A percentile compares a stretch with the other conserved stretches of the same genome.
phyloP scores from a whole-genome alignment of 2,888 invertebrate genomes.

The Campoplex capitator region DNA sequence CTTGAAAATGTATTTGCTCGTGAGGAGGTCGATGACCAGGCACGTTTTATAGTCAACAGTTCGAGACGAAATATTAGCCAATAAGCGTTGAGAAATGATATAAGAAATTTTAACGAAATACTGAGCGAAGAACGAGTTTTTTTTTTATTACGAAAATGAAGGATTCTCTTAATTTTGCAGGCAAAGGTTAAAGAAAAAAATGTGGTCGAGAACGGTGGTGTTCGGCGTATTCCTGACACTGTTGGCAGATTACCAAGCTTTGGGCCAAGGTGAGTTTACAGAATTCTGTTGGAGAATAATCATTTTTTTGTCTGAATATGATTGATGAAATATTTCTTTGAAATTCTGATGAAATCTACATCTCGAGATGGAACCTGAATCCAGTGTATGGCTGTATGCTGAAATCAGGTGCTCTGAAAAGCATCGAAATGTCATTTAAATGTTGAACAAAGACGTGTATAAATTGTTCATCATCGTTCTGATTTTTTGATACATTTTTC shows the following conservation, averaged over 20 bases:
- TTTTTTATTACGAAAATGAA: not conserved
- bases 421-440: not conserved
- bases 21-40: slow-evolving; percentile 5
- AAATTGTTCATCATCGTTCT: not conserved
- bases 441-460: not conserved
- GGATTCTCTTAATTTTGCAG: slow-evolving; percentile 25
- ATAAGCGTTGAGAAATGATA: not conserved
- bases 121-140: not conserved
- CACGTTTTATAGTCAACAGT: not conserved
- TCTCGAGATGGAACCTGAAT: not conserved
- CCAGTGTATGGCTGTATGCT: not conserved
- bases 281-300: not conserved
- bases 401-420: not conserved
- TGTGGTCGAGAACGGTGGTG: slow-evolving; percentile 30
- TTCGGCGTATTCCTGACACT: slow-evolving; percentile 19
- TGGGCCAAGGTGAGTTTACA: slow-evolving; percentile 44
- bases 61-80: not conserved
- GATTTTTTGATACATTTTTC: too few relatives aligned
- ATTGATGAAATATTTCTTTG: not conserved
- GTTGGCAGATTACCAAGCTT: slow-evolving; percentile 26
- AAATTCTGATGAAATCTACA: too few relatives aligned
- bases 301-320: too few relatives aligned
- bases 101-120: not conserved
- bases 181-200: not conserved
- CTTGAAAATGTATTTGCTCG: not conserved